phyloP scores from a whole-genome alignment of 2,888 invertebrate genomes.

The Orgyia antiqua region DNA sequence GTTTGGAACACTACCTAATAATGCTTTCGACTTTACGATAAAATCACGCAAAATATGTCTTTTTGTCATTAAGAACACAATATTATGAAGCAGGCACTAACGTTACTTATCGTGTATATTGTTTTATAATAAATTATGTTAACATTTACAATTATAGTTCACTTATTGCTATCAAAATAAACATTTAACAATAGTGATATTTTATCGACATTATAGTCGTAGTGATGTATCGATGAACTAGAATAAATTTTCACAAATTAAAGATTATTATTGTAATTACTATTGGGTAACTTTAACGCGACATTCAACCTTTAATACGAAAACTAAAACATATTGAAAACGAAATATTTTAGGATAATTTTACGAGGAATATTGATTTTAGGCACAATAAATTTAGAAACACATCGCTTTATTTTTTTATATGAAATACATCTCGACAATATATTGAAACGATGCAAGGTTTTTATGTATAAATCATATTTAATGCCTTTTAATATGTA shows the following conservation, averaged over 20 bases:
- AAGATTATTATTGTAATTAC: no score
- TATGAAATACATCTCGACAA: no score
- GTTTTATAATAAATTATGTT: constrained; percentile 74
- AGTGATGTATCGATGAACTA: constrained; percentile 53
- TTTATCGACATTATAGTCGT: constrained; percentile 33
- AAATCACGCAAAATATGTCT: constrained; percentile 71
- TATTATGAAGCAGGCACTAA: constrained; percentile 75
- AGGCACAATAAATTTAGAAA: no score
- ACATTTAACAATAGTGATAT: constrained; percentile 50
- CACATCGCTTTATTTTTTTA: no score
- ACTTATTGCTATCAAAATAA: constrained; percentile 60
- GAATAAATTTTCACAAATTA: constrained; percentile 33
- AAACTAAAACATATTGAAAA: no score
- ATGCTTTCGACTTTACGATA: constrained; percentile 37
- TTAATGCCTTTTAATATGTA: no score
- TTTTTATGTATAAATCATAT: no score
- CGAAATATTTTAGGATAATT: no score
- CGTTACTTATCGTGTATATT: constrained; percentile 67
- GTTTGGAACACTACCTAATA: constrained; percentile 54
- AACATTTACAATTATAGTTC: constrained; percentile 64
- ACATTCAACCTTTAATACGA: no score
- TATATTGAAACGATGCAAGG: no score
- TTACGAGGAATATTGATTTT: no score
- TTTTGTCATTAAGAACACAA: constrained; percentile 52
- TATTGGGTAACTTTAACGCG: constrained; percentile 25